A percentile compares a stretch with the other conserved stretches of the same genome.
phyloP scores from a whole-genome alignment of 2,797 vertebrate species.

The Coccyzus lansbergi region DNA sequence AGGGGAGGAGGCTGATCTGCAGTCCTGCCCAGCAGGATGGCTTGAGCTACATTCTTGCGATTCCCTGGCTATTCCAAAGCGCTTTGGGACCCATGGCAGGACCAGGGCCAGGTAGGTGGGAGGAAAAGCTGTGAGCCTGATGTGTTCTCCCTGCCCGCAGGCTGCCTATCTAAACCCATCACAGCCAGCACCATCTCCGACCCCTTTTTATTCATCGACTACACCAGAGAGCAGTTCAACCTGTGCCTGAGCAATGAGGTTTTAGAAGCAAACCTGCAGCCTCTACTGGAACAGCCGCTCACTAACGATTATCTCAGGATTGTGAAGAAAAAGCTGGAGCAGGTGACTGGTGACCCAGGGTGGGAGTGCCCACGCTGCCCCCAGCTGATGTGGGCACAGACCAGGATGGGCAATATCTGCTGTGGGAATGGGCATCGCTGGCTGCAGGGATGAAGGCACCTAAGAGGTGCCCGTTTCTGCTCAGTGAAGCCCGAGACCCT shows the following conservation, averaged over 20 bases:
- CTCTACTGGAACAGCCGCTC: constrained; percentile 8
- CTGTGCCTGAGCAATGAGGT: constrained; percentile 44
- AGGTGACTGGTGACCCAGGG: constrained; percentile 34
- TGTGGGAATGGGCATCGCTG: rapidly evolving
- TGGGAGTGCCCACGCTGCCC: rapidly evolving
- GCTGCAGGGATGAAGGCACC: rapidly evolving
- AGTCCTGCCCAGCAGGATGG: rapidly evolving
- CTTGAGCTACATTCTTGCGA: rapidly evolving
- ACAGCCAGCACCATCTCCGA: background rate
- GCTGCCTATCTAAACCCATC: background rate
- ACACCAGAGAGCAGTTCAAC: background rate
- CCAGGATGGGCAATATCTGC: rapidly evolving
- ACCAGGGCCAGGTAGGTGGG: background rate
- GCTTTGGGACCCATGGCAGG: background rate
- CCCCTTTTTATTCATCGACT: rapidly evolving
- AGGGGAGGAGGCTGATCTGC: background rate
- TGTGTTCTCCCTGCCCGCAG: background rate
- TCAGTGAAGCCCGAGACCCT: too few relatives aligned
- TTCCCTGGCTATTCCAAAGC: background rate
- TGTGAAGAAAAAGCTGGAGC: constrained; percentile 65
- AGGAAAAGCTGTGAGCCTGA: rapidly evolving
- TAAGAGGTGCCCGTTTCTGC: rapidly evolving
- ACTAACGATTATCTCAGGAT: rapidly evolving
- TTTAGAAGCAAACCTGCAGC: constrained; percentile 52
- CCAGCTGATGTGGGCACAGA: rapidly evolving